Base-by-base conservation (phyloP, 2,888 invertebrate genomes). In the Caenorhabditis drosophilae region DNA sequence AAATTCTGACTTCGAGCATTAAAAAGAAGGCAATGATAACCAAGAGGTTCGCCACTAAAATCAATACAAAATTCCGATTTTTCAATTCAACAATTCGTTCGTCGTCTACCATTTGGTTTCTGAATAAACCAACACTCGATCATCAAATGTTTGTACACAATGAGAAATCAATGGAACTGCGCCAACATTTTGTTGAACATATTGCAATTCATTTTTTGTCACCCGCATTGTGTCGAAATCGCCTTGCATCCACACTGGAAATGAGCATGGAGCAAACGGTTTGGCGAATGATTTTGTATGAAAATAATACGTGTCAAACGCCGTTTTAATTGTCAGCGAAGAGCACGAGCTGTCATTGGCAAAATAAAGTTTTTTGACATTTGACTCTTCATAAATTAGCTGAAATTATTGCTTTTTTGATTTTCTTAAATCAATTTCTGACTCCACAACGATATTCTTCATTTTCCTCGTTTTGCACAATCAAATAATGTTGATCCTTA, bases 11-110 rank as follows among this genome's bases (percentile, higher is more conserved):
- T 75, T n/a, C 78, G 48, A 1, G 74, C 58, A 16, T 71, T 69
- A 57, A 78, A 77, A 56, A 76, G 64, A 4, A 78, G 63, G 50
- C 78, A 78, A 47, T 78, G 78, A 51, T 72, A 78, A 15, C 78
- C 78, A 1, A 78, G 64, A 1, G 71, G 69, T 44, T 73, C 78
- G 7, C 76, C 77, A 41, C 78, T 78, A 40, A 68, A 78, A 58
- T 15, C 4, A 35, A n/a, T n/a, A 15, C 20, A 44, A 1, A 16
- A 20, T 50, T 38, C 36, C 12, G 16, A 50, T 23, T 42, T 9
- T 12, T 42, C 38, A 44, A 11, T 20, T 23, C 4, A 11, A n/a
- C n/a, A n/a, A n/a, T 45, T 6, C n/a, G 9, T 18, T 18, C 12
- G 16, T 36, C n/a, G 11, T 46, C 27, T 35, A 75, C 77, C 77